These are phyloP conservation scores for Junco hyemalis DNA, from an alignment of 2,113 vertebrate species.

Conservation along the genomic window DNA sequence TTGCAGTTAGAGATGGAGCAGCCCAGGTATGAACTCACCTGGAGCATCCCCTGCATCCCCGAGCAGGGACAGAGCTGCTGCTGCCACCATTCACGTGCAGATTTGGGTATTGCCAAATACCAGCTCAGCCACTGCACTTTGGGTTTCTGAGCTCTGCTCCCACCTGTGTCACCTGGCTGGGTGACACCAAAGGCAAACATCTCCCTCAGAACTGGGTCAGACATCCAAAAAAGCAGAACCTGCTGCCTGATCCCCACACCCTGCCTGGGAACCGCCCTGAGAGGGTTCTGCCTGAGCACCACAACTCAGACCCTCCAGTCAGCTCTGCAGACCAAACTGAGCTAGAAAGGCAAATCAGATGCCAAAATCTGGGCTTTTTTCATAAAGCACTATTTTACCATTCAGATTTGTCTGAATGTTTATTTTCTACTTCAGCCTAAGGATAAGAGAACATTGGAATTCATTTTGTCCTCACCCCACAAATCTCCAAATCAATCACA, in stretches of 20 bases:
- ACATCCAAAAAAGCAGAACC: fast-evolving
- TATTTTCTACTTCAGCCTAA: background rate
- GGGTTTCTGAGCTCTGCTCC: background rate
- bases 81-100: background rate
- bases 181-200: too few relatives aligned
- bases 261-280: fast-evolving
- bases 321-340: fast-evolving
- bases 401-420: fast-evolving
- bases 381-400: fast-evolving
- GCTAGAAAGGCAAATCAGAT: background rate
- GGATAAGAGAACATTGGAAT: fast-evolving
- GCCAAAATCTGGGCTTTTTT: background rate
- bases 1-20: background rate
- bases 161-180: too few relatives aligned
- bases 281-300: too few relatives aligned
- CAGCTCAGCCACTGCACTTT: background rate
- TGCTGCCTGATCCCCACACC: background rate
- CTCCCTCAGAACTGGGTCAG: background rate
- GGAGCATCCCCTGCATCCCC: background rate
- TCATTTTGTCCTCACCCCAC: fast-evolving
- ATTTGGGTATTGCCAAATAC: background rate
- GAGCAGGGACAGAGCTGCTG: background rate
- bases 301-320: background rate
- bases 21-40: background rate
- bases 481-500: fast-evolving